phyloP scores from a whole-genome alignment of 2,888 invertebrate genomes.

The Callyntrura sp. region DNA sequence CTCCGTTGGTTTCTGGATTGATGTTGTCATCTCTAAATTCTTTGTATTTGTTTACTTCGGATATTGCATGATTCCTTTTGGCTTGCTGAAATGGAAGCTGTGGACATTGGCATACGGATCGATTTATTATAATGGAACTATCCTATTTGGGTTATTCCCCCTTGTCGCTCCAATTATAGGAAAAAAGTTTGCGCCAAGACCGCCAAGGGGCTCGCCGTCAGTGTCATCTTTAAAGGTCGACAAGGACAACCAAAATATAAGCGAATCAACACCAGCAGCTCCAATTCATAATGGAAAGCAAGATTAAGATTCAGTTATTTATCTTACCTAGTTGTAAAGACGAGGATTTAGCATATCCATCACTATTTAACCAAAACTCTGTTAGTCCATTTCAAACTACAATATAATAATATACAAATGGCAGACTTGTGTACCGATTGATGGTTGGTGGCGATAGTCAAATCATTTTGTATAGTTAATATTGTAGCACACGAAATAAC shows the following conservation, averaged over 20 bases:
- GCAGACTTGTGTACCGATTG: too few relatives aligned
- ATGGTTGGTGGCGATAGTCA: too few relatives aligned
- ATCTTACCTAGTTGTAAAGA: neutral
- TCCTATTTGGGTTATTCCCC: constrained; percentile 90
- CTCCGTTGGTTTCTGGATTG: constrained; percentile 81
- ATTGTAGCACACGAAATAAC: too few relatives aligned
- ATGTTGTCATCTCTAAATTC: constrained; percentile 87
- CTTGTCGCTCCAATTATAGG: constrained; percentile 85
- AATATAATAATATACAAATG: neutral
- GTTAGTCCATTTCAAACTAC: constrained; percentile 9
- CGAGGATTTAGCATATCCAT: neutral
- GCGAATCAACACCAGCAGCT: neutral
- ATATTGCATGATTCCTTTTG: constrained; percentile 92
- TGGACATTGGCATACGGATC: constrained; percentile 89
- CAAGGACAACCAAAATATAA: neutral
- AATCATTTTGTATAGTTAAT: too few relatives aligned
- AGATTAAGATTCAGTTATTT: too few relatives aligned
- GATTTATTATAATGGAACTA: constrained; percentile 90
- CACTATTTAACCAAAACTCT: neutral
- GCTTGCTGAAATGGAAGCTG: constrained; percentile 89
- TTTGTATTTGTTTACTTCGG: constrained; percentile 94
- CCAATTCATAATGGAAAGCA: constrained; percentile 60
- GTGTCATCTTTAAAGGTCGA: neutral
- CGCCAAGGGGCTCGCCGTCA: neutral
- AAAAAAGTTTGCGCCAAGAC: neutral